Evolutionary conservation across 2,113 vertebrate species (phyloP).

Genomic region (Xenopus tropicalis): UCB_Xtro_10.0 CM004446.2:139258001-139258500

Average conservation of each 20-base stretch:
- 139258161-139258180: too few species aligned
- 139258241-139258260: neutral
- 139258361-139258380: neutral
- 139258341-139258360: neutral
- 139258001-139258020: too few species aligned
- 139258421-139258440: conserved; percentile 19
- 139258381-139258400: neutral
- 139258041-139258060: too few species aligned
- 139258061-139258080: too few species aligned
- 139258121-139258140: too few species aligned
- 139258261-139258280: neutral
- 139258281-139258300: conserved; percentile 14
- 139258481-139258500: conserved; percentile 10
- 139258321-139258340: neutral
- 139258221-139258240: neutral
- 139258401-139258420: neutral
- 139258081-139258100: too few species aligned
- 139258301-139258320: neutral
- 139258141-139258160: too few species aligned
- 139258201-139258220: too few species aligned
- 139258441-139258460: neutral
- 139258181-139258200: too few species aligned
- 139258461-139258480: conserved; percentile 6
- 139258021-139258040: too few species aligned
- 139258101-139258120: too few species aligned